Percentiles rank a stretch among this genome's conserved stretches.
phyloP scores from a whole-genome alignment of 2,797 vertebrate genomes.

The Huso huso region DNA sequence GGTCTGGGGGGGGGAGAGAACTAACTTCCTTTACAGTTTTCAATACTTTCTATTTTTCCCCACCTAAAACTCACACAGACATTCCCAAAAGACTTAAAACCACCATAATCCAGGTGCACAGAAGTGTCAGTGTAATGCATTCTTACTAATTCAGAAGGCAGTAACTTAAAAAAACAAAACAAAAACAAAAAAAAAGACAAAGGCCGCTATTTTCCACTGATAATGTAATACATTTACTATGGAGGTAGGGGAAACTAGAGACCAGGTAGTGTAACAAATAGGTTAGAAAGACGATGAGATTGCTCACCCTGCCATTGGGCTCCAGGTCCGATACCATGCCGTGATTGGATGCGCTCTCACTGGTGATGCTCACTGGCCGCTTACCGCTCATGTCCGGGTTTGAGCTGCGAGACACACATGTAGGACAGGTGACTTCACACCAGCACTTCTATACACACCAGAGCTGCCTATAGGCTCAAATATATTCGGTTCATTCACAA shows the following conservation, averaged over 20 bases:
- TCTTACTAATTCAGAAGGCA: background rate
- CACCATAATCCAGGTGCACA: background rate
- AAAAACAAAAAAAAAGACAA: background rate
- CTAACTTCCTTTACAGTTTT: background rate
- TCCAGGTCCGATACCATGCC: constrained; percentile 74
- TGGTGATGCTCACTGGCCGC: constrained; percentile 41
- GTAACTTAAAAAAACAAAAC: background rate
- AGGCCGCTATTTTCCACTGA: background rate
- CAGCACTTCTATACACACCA: too few species aligned
- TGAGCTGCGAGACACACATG: constrained; percentile 39
- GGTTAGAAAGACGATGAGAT: background rate
- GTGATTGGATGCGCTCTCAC: constrained; percentile 62
- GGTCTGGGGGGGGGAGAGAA: constrained; percentile 36
- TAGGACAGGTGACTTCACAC: too few species aligned
- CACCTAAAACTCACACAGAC: too few species aligned
- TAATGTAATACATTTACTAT: background rate
- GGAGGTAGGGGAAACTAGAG: too few species aligned
- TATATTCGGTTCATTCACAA: too few species aligned
- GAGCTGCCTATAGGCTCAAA: too few species aligned
- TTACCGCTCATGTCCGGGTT: constrained; percentile 80
- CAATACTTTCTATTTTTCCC: too few species aligned
- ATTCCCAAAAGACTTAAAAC: background rate
- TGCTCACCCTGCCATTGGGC: constrained; percentile 66
- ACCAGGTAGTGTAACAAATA: too few species aligned
- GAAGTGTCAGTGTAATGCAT: background rate